Evolutionary conservation across 2,888 invertebrate genomes (phyloP), one percentile per base, ranked within the genome.

Genomic region (Diarsia mendica): DNA sequence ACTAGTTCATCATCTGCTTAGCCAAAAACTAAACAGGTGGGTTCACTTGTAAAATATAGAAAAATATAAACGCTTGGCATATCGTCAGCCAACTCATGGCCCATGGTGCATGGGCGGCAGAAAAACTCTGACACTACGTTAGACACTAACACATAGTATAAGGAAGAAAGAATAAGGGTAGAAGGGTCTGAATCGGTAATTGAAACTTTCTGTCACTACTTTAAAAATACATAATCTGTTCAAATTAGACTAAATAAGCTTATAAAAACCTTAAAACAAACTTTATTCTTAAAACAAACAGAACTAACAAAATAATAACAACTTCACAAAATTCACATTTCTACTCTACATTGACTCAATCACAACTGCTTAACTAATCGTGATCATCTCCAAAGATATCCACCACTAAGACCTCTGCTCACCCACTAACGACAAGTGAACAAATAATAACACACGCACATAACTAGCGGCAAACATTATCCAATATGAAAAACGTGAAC

Each of bases 401-500:
- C 39, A 48, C 13, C 39, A 75, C 46, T 55, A 65, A 9, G 8
- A 9, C 9, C 11, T 55, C 80, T 76, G 63, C 60, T 67, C 18
- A 80, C 65, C 67, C 23, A 72, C 61, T 81, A 78, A 68, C 65
- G 58, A 85, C 46, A 79, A 85, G n/a, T 18, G 53, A 71, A 84
- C 74, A 82, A 74, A 75, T 69, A 84, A 71, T 66, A 65, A 77
- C 60, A 81, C 76, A 76, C 67, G 72, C 82, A 78, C 75, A 86
- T 85, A 89, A 90, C 83, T 68, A 65, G 74, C 61, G 28, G 67
- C 66, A 87, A 86, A 84, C 74, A 89, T 89, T 88, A 89, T 83
- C 86, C 72, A 72, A 82, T 72, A 75, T 82, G 82, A 91, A 91
- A 90, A 91, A 91, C 90, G 87, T 91, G 89, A 87, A 81, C 84